phyloP scores from a whole-genome alignment of 2,888 invertebrate species.

The Pseudococcus longispinus region DNA sequence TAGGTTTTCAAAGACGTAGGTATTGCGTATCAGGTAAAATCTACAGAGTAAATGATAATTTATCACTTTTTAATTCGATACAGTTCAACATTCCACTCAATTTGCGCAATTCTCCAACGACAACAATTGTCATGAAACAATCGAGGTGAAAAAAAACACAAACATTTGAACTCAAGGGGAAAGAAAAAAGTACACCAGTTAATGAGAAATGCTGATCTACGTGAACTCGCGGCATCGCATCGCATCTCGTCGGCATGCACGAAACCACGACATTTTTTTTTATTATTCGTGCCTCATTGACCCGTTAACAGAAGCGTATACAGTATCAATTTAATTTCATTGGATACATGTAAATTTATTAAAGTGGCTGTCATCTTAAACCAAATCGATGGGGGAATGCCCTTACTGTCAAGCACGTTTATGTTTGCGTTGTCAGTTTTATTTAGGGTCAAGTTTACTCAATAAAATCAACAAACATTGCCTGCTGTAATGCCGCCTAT shows the following conservation, averaged over 20 bases:
- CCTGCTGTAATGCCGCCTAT: not conserved
- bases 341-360: constrained; percentile 45
- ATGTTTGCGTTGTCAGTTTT: constrained; percentile 45
- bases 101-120: not conserved
- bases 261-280: constrained; percentile 20
- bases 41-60: not conserved
- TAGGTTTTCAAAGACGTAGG: not conserved
- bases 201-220: not conserved
- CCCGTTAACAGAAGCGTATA: not conserved
- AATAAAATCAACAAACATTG: constrained; percentile 33
- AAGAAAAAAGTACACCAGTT: not conserved
- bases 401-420: constrained; percentile 45
- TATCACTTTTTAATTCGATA: not conserved
- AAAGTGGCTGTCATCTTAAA: constrained; percentile 45
- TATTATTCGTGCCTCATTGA: constrained; percentile 34
- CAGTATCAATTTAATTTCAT: constrained; percentile 41
- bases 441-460: constrained; percentile 45
- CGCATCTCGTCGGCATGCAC: not conserved
- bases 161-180: too few relatives aligned
- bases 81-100: not conserved
- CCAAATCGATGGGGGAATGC: constrained; percentile 35
- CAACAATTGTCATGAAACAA: too few relatives aligned
- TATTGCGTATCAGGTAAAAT: not conserved
- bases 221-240: not conserved
- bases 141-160: too few relatives aligned